Evolutionary conservation across 2,797 vertebrate species (phyloP).

Genomic region (Sandelia bainsii): DNA sequence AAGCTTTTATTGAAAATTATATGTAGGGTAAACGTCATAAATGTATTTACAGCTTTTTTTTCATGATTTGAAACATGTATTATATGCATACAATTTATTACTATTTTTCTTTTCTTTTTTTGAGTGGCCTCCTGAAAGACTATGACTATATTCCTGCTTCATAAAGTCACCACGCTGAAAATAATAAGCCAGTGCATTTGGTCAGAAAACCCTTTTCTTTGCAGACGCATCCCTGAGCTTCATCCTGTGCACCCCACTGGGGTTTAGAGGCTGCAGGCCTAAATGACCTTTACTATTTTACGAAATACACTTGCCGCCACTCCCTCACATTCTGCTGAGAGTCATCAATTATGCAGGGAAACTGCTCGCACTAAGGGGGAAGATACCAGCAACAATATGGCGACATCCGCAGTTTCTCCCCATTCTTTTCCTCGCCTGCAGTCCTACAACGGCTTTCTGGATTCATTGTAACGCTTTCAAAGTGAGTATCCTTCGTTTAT

Average conservation of each 20-base stretch:
- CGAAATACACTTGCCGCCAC: conserved; percentile 79
- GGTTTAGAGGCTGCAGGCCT: conserved; percentile 56
- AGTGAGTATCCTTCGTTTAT: conserved; percentile 77
- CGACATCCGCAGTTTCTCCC: conserved; percentile 97
- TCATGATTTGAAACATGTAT: too few relatives aligned
- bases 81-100: too few relatives aligned
- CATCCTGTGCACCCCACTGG: conserved; percentile 5
- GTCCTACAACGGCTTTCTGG: conserved; percentile 87
- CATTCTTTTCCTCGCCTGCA: conserved; percentile 90
- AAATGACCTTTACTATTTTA: conserved; percentile 74
- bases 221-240: conserved; percentile 17
- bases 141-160: conserved; percentile 29
- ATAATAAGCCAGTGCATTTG: conserved; percentile 30
- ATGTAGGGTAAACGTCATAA: too few relatives aligned
- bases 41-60: too few relatives aligned
- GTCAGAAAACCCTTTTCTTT: conserved; percentile 28
- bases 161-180: conserved; percentile 31
- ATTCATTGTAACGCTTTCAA: conserved; percentile 86
- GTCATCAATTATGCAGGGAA: conserved; percentile 93
- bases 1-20: too few relatives aligned
- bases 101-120: not conserved
- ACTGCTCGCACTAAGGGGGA: conserved; percentile 84
- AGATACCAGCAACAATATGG: conserved; percentile 96
- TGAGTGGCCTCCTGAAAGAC: conserved; percentile 28
- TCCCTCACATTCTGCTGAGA: conserved; percentile 86